Base-by-base conservation (phyloP, 2,113 vertebrate genomes). In the Mohoua ochrocephala region DNA sequence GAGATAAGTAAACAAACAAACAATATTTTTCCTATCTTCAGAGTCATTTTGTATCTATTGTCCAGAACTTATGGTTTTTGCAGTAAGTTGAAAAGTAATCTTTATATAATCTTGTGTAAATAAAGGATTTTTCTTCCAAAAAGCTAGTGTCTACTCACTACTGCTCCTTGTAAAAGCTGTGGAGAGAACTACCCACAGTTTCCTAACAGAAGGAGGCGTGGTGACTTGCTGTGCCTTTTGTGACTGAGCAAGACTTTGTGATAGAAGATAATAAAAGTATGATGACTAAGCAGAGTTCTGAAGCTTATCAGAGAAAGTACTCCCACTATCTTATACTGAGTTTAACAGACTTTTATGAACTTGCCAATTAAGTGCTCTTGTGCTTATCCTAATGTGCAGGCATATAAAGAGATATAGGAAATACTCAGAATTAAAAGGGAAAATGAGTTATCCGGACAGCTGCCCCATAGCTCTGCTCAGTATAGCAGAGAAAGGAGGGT, bases 161-260 rank as follows among this genome's bases (percentile, higher is more conserved):
- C 96, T 64, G 92, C 96, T 84, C 33, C 22, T 64, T 41, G 45
- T 35, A 68, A 80, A 90, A 84, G 61, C 97, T 44, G 77, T 69
- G 76, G 94, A 98, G 60, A 89, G 39, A 74, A 69, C 78, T 67
- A 69, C 68, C 9, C 94, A 91, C 47, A 76, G 82, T 53, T 89
- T 97, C 63, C 79, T 96, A 63, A 76, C 42, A 83, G 97, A 81
- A 93, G 85, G 95, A 50, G 97, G 87, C 65, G 85, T 94, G 80
- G 76, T 82, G 47, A 54, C 67, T 64, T 97, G 94, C 94, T 92
- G 61, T 94, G 87, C 42, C 90, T 82, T 97, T 93, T 75, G 95
- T 8, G 7, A 86, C 44, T 22, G 23, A 97, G 30, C 33, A 92
- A 31, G 96, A 86, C 47, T 97, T 97, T 9, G 15, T 74, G 49